Base-by-base conservation (phyloP, 2,113 vertebrate genomes). In the Dipodomys ordii region DNA sequence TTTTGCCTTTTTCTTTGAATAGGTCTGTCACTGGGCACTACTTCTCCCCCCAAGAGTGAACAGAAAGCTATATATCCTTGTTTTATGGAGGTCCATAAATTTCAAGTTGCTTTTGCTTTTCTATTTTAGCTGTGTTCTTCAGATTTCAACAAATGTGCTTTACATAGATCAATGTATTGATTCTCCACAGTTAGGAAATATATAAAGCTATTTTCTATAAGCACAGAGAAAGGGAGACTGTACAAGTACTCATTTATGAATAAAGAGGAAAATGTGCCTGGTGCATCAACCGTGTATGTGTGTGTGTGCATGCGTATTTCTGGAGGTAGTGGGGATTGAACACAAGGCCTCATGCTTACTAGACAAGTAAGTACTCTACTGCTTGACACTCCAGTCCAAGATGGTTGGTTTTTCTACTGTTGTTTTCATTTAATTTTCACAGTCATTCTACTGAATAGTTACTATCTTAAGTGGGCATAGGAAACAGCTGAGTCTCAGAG, bases 161-260 rank as follows among this genome's bases (percentile, higher is more conserved):
- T 67, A 44, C 18, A 28, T 65, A 68, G 39, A 16, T 76, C 22
- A 72, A 6, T 80, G 35, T 80, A 88, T 74, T 88, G 30, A 53
- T 49, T 65, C 46, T 83, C 80, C 39, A 28, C 49, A 67, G 49
- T 72, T 49, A 60, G 60, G 46, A 64, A 35, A 89, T 87, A 53
- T 30, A 79, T 15, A 83, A 89, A n/a, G 15, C 46, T 46, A 83
- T 93, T 92, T 92, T 92, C 88, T 62, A 13, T n/a, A 88, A n/a
- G 46, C 91, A 6, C 22, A 74, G 30, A 92, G 71, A 88, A 82
- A 90, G 22, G 35, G 62, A 18, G 3, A 3, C 68, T 57, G 15
- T 11, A 20, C 22, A 82, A 44, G 12, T n/a, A 64, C 73, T 64
- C 22, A 77, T 68, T 73, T 92, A 11, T 46, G 64, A 80, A 94